Percentiles rank a stretch among this genome's conserved stretches.
Evolutionary conservation across 2,888 invertebrate genomes (phyloP).

Genomic region (Mesoligia furuncula): DNA sequence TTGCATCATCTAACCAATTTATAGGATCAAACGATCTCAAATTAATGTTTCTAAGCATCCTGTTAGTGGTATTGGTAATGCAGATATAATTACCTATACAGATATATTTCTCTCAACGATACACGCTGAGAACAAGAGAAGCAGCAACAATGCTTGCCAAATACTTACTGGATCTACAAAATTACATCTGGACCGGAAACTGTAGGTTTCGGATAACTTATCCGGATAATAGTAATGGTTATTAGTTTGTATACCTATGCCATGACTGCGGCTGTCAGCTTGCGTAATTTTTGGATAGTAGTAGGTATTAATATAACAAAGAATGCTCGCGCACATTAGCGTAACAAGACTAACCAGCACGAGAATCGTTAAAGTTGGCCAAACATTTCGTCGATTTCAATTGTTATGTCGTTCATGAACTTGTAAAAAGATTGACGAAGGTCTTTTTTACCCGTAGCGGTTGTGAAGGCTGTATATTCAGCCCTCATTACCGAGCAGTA

Average conservation of each 20-base stretch:
- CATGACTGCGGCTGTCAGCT: not conserved
- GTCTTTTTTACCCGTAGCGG: slow-evolving; percentile 68
- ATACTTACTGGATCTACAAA: not conserved
- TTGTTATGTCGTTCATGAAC: slow-evolving; percentile 76
- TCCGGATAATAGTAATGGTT: not conserved
- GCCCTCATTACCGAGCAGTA: slow-evolving; percentile 77
- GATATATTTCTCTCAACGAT: not conserved
- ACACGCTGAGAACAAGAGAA: not conserved
- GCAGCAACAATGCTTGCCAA: not conserved
- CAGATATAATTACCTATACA: not conserved
- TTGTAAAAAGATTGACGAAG: slow-evolving; percentile 73
- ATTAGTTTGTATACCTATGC: too few relatives aligned
- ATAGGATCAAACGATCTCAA: not conserved
- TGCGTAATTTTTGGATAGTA: not conserved
- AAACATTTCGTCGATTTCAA: slow-evolving; percentile 16
- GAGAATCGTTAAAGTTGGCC: not conserved
- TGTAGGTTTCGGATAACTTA: too few relatives aligned
- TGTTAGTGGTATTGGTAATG: not conserved
- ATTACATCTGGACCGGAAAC: not conserved
- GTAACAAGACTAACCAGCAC: not conserved
- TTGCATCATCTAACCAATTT: too few relatives aligned
- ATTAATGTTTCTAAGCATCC: not conserved
- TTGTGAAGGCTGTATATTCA: slow-evolving; percentile 80
- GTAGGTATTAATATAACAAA: not conserved
- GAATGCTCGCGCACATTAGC: not conserved